A percentile compares a stretch with the other conserved stretches of the same genome.
These are phyloP conservation scores for Conomelus anceps DNA, from an alignment of 2,888 invertebrate genomes.

Conservation along the genomic window DNA sequence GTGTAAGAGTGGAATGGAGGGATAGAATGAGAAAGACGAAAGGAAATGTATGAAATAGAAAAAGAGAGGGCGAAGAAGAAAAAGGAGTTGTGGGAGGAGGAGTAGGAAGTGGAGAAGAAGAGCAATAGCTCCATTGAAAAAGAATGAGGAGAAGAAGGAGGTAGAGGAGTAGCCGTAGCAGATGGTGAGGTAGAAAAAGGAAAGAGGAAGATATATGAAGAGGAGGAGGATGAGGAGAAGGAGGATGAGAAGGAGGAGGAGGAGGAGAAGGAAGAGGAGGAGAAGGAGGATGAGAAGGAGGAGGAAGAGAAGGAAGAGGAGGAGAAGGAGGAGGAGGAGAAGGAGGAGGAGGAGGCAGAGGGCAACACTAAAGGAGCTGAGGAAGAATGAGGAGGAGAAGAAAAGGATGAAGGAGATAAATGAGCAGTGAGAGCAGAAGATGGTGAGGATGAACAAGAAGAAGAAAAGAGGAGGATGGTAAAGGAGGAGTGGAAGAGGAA, in stretches of 20 bases:
- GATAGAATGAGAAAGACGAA: not conserved
- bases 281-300: not conserved
- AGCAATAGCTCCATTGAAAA: not conserved
- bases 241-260: not conserved
- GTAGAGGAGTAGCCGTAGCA: not conserved
- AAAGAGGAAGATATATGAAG: not conserved
- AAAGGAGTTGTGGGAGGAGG: constrained; percentile 7
- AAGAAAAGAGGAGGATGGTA: not conserved
- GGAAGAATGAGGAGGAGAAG: too few species aligned
- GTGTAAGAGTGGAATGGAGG: not conserved
- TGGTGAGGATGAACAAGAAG: too few species aligned
- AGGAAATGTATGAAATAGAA: too few species aligned
- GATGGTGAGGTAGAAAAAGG: not conserved
- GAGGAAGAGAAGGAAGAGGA: not conserved
- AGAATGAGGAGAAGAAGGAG: not conserved
- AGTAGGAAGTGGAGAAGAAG: not conserved
- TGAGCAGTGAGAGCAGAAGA: too few species aligned
- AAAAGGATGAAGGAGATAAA: too few species aligned
- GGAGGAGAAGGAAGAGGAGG: not conserved
- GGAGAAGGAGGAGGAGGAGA: not conserved
- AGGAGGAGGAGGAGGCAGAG: too few species aligned
- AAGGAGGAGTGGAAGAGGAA: not conserved
- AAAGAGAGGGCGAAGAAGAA: not conserved
- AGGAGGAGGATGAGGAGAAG: not conserved
- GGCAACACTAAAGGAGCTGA: too few species aligned